A percentile compares a stretch with the other conserved stretches of the same genome.
Evolutionary conservation across 2,888 invertebrate genomes (phyloP).

Genomic region (Choristoneura rosaceana): DNA sequence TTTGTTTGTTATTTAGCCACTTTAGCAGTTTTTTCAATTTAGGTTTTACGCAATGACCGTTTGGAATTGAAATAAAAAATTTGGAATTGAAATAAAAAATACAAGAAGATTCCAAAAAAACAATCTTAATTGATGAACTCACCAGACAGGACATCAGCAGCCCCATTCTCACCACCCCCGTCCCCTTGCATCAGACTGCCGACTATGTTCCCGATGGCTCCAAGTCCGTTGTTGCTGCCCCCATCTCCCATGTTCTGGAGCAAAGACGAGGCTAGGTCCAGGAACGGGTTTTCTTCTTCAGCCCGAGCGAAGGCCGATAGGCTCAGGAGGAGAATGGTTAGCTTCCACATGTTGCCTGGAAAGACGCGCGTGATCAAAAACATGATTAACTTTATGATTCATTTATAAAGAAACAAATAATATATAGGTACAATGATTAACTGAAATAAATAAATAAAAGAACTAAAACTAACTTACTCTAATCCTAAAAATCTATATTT

Average conservation of each 20-base stretch:
- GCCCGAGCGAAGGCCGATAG: conserved; percentile 5
- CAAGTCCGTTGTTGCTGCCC: conserved; percentile 72
- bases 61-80: too few relatives aligned
- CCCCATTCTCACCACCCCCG: conserved; percentile 54
- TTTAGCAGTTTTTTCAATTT: too few relatives aligned
- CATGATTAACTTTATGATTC: too few relatives aligned
- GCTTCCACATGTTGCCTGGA: conserved; percentile 36
- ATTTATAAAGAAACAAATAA: too few relatives aligned
- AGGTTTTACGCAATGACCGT: too few relatives aligned
- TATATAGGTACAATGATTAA: too few relatives aligned
- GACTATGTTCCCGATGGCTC: conserved; percentile 87
- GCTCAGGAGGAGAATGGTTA: conserved; percentile 11
- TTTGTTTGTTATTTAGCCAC: too few relatives aligned
- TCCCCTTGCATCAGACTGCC: conserved; percentile 89
- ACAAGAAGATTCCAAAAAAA: too few relatives aligned
- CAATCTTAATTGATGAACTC: conserved; percentile 41
- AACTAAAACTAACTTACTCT: too few relatives aligned
- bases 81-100: too few relatives aligned
- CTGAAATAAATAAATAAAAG: too few relatives aligned
- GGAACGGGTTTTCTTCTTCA: conserved; percentile 86
- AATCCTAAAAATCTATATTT: too few relatives aligned
- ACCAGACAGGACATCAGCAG: conserved; percentile 82
- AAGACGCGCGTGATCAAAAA: background rate
- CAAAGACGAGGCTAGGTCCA: conserved; percentile 89
- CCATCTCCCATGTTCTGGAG: conserved; percentile 86